Percentiles rank a stretch among this genome's conserved stretches.
Evolutionary conservation across 2,113 vertebrate genomes (phyloP).

Genomic region (Alethe diademata): DNA sequence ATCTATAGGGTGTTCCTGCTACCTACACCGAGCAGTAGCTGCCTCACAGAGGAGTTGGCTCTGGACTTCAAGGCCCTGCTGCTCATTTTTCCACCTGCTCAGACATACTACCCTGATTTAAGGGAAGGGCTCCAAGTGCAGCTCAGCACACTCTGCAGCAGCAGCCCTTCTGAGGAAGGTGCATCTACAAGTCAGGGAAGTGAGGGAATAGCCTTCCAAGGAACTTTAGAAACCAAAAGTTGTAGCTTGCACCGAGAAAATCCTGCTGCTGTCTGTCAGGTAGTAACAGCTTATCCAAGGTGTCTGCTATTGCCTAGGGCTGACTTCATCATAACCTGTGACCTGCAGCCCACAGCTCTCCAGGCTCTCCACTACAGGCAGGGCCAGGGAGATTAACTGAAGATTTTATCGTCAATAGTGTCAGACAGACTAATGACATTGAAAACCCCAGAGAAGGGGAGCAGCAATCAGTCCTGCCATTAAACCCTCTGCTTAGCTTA

Average conservation of each 20-base stretch:
- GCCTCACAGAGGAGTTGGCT: rapidly evolving
- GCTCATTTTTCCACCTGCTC: neutral
- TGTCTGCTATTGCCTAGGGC: neutral
- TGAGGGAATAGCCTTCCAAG: neutral
- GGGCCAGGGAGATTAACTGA: neutral
- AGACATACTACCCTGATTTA: rapidly evolving
- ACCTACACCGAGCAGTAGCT: neutral
- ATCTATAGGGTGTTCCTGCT: neutral
- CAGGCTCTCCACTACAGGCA: neutral
- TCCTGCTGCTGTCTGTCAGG: neutral
- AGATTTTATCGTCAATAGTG: neutral
- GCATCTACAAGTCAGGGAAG: neutral
- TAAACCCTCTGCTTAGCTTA: neutral
- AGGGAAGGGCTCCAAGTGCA: neutral
- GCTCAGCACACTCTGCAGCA: neutral
- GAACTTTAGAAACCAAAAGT: neutral
- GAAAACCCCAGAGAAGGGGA: neutral
- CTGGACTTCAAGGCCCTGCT: too few relatives aligned
- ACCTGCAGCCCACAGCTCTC: neutral
- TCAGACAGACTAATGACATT: neutral
- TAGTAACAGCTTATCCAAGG: neutral
- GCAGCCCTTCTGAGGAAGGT: neutral
- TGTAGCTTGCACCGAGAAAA: neutral
- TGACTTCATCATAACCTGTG: neutral
- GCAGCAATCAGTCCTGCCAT: neutral